Evolutionary conservation across 2,113 vertebrate species (phyloP).

Genomic region (Rhineura floridana): DNA sequence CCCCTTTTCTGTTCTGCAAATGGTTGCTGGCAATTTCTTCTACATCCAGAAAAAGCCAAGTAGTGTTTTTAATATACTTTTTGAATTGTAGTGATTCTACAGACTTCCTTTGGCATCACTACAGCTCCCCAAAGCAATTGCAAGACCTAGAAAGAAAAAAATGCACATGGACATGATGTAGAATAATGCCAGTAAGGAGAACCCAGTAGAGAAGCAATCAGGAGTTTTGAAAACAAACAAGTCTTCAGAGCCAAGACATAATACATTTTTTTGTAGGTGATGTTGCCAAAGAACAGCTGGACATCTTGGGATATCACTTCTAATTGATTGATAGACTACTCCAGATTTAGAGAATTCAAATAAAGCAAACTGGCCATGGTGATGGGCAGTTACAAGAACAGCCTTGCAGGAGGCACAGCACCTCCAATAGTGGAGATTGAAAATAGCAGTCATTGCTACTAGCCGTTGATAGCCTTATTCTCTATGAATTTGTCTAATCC

Average conservation of each 20-base stretch:
- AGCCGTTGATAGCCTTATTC: too few species aligned
- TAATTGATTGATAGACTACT: slow-evolving; percentile 22
- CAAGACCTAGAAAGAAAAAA: slow-evolving; percentile 68
- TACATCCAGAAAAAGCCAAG: slow-evolving; percentile 67
- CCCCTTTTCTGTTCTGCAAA: slow-evolving; percentile 58
- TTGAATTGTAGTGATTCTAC: slow-evolving; percentile 66
- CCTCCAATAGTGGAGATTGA: not conserved
- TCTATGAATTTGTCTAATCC: too few species aligned
- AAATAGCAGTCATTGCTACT: too few species aligned
- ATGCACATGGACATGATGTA: slow-evolving; percentile 59
- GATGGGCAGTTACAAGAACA: not conserved
- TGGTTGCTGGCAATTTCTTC: slow-evolving; percentile 67
- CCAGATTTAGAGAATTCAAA: slow-evolving; percentile 27
- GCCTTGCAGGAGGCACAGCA: not conserved
- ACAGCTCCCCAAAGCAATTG: slow-evolving; percentile 63
- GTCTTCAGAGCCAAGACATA: slow-evolving; percentile 41
- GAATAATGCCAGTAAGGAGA: slow-evolving; percentile 54
- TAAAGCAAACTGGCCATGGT: not conserved
- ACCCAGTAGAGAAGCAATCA: slow-evolving; percentile 40
- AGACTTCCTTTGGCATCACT: slow-evolving; percentile 67
- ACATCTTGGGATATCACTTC: slow-evolving; percentile 16
- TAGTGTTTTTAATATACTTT: slow-evolving; percentile 69
- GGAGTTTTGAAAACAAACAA: slow-evolving; percentile 55
- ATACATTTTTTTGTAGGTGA: slow-evolving; percentile 24
- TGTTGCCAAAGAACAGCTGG: slow-evolving; percentile 45